Base-by-base conservation (phyloP, 2,113 vertebrate species). In the Myocastor coypus region DNA sequence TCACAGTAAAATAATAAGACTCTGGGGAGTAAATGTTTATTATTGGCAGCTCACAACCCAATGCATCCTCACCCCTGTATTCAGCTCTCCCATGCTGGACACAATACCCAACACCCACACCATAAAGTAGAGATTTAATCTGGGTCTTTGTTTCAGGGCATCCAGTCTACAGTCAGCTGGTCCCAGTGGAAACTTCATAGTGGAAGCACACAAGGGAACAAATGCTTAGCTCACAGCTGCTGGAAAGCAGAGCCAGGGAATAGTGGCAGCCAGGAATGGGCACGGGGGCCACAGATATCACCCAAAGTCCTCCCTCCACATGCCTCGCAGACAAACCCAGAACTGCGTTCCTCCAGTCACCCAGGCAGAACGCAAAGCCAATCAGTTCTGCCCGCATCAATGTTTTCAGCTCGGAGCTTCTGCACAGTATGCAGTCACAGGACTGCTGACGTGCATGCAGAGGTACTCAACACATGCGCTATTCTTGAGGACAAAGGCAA, bases 401-500 rank as follows among this genome's bases (percentile, higher is more conserved):
- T 40, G 28, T 11, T 64, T 89, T 87, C 89, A 85, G 50, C 89
- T 86, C 50, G 30, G 24, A 89, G 24, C 73, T 63, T 84, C 78
- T 69, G 42, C 22, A 34, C 9, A 0, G 5, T 61, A 17, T 34
- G 40, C n/a, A 75, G 69, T 85, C 30, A 59, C 42, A 19, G 22
- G 42, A 50, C 50, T 42, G n/a, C 26, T 52, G 22, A 66, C 32
- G 17, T 77, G 59, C 85, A 83, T 37, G 46, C n/a, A 94, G 46
- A 20, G 14, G 26, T 55, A 46, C 71, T 71, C 68, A 89, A 77
- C 50, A 66, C 40, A 40, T 24, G 24, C 55, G 28, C 75, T 92
- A 59, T 84, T 96, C 85, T 94, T 83, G 63, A 91, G 46, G 68
- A 68, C 82, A 93, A 94, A 92, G 92, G 80, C 81, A 77, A 97